phyloP scores from a whole-genome alignment of 2,888 invertebrate genomes.

The Diarsia rubi region DNA sequence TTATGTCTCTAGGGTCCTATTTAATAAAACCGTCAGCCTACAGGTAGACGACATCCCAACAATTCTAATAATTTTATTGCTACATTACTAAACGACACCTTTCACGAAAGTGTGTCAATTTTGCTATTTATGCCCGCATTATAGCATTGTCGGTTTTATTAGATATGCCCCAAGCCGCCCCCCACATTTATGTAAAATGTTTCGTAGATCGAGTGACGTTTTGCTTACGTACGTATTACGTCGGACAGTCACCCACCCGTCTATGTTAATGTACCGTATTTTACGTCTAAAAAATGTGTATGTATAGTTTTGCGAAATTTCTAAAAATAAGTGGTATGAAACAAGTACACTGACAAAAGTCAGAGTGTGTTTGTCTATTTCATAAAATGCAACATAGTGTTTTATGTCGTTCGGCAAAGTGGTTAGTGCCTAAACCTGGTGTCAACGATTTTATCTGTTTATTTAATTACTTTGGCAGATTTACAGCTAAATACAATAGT shows the following conservation, averaged over 20 bases:
- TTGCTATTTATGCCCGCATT: neutral
- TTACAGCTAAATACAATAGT: no score
- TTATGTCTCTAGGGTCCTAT: neutral
- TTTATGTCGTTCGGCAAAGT: no score
- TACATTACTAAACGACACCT: neutral
- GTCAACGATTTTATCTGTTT: no score
- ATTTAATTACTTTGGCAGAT: no score
- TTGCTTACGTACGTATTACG: neutral
- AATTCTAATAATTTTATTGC: neutral
- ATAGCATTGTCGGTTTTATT: neutral
- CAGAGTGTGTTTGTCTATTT: neutral
- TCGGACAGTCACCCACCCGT: neutral
- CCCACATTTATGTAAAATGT: neutral
- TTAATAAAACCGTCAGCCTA: neutral
- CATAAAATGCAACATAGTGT: neutral
- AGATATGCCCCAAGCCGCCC: neutral
- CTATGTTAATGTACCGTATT: neutral
- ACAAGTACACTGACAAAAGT: no score
- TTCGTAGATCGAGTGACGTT: neutral
- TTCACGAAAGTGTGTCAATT: neutral
- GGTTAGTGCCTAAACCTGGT: no score
- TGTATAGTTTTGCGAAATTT: neutral
- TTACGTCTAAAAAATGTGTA: neutral
- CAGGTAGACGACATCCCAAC: neutral
- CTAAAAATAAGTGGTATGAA: neutral